Evolutionary conservation across 1,140 invertebrate species (phyloP), one percentile per base, ranked within the genome.

Genomic region (Temnothorax nylanderi): DNA sequence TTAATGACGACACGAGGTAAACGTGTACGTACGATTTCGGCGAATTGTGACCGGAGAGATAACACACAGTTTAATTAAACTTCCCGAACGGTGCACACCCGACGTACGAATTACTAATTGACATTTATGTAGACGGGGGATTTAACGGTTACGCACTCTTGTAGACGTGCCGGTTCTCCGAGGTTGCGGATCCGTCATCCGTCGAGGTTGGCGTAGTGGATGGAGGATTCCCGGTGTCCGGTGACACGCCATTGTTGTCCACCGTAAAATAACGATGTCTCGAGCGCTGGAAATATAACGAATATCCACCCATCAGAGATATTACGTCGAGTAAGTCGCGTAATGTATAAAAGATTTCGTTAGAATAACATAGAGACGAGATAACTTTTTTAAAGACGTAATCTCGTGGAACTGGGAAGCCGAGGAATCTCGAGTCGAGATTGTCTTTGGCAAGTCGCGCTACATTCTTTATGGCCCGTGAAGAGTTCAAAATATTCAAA

Each of bases 201-300:
- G 82, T 74, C 64, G 74, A 56, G 51, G 65, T 65, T 13, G 77
- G 26, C 7, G 56, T 87, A 51, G 85, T 84, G 56, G 88, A 76
- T 6, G 44, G 72, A 58, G 62, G 51, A 72, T 76, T 67, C 32
- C 37, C 47, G 49, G 72, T 78, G 56, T 41, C 75, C 58, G 77
- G 47, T 51, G 89, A 89, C 41, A 69, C 72, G 37, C 58, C 75
- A 26, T 87, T 72, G 65, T 75, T 71, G 44, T 87, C 67, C n/a
- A 71, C 85, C 8, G 91, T 87, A 32, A 90, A 93, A 88, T 92
- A 92, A 51, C 88, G 93, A 88, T 93, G 90, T 37, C 92, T 91
- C 3, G 92, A 92, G 80, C 92, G 93, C 93, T 93, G 91, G 76
- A 93, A 93, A 47, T 82, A 26, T 82, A 26, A 91, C 51, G 86